phyloP scores from a whole-genome alignment of 2,888 invertebrate species.

The Sinhomidia bicolor region DNA sequence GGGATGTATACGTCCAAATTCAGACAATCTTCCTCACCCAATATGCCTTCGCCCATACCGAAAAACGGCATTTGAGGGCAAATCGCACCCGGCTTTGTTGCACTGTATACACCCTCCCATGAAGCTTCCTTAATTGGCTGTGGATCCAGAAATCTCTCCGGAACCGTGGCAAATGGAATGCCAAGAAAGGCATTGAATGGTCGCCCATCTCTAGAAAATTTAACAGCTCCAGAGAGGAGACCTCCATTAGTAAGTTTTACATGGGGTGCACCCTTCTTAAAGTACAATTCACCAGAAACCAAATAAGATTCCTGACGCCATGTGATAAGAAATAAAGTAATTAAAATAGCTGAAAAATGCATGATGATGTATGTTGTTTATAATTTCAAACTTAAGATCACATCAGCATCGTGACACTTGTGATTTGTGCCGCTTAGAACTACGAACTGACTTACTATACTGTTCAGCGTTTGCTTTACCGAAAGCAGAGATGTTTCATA shows the following conservation, averaged over 20 bases:
- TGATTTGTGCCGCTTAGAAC: too few species aligned
- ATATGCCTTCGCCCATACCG: not conserved
- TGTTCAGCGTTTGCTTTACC: too few species aligned
- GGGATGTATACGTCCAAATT: constrained; percentile 25
- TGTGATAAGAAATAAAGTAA: not conserved
- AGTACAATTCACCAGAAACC: constrained; percentile 15
- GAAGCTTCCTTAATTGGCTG: not conserved
- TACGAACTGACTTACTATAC: too few species aligned
- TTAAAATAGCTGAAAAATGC: too few species aligned
- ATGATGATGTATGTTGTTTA: too few species aligned
- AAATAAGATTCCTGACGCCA: not conserved
- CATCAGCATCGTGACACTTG: too few species aligned
- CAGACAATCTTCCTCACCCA: constrained; percentile 16
- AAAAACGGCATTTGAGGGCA: constrained; percentile 48
- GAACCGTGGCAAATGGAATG: constrained; percentile 46
- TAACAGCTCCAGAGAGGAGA: constrained; percentile 11
- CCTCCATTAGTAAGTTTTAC: constrained; percentile 10
- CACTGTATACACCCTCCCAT: constrained; percentile 54
- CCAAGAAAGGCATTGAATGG: constrained; percentile 37
- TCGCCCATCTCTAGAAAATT: constrained; percentile 51
- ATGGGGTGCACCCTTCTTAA: constrained; percentile 17
- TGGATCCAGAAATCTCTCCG: constrained; percentile 24
- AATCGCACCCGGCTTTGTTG: constrained; percentile 21
- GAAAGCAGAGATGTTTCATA: too few species aligned
- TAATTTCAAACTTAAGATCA: too few species aligned